A percentile compares a stretch with the other conserved stretches of the same genome.
Evolutionary conservation across 2,113 vertebrate species (phyloP).

Genomic region (Ophiodon elongatus): DNA sequence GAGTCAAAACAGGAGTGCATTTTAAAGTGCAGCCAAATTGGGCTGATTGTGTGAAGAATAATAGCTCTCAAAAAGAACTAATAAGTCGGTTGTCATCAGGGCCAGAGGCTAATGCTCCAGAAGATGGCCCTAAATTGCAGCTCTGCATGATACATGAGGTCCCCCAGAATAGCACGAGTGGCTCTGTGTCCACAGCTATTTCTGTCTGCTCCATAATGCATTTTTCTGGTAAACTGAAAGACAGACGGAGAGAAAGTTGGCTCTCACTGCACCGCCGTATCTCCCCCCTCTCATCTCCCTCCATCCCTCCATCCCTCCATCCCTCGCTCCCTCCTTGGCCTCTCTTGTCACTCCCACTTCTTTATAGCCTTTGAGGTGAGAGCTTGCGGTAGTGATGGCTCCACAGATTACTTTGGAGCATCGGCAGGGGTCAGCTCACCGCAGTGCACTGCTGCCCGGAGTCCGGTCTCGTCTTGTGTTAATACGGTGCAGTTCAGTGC

Average conservation of each 20-base stretch:
- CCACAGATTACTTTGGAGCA: slow-evolving; percentile 25
- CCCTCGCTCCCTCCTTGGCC: background rate
- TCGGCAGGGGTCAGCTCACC: slow-evolving; percentile 22
- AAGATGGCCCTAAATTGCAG: slow-evolving; percentile 35
- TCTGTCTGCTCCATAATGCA: slow-evolving; percentile 59
- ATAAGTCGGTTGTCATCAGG: background rate
- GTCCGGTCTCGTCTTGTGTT: background rate
- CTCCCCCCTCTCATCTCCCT: background rate
- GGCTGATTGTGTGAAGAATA: background rate
- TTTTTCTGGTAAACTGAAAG: slow-evolving; percentile 50
- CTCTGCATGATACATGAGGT: slow-evolving; percentile 62
- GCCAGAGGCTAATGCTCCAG: slow-evolving; percentile 19
- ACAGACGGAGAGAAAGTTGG: slow-evolving; percentile 16
- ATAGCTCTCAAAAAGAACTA: background rate
- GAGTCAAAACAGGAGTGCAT: background rate
- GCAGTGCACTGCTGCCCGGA: background rate
- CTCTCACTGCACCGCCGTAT: background rate
- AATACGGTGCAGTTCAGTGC: slow-evolving; percentile 1
- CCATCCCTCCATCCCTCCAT: background rate
- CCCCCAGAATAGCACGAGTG: slow-evolving; percentile 46
- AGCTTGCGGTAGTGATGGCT: slow-evolving; percentile 14
- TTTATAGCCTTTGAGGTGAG: slow-evolving; percentile 50
- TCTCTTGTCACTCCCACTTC: slow-evolving; percentile 9
- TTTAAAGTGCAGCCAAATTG: background rate
- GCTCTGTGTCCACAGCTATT: slow-evolving; percentile 54